Base-by-base conservation (phyloP, 2,113 vertebrate genomes). In the Vimba vimba region DNA sequence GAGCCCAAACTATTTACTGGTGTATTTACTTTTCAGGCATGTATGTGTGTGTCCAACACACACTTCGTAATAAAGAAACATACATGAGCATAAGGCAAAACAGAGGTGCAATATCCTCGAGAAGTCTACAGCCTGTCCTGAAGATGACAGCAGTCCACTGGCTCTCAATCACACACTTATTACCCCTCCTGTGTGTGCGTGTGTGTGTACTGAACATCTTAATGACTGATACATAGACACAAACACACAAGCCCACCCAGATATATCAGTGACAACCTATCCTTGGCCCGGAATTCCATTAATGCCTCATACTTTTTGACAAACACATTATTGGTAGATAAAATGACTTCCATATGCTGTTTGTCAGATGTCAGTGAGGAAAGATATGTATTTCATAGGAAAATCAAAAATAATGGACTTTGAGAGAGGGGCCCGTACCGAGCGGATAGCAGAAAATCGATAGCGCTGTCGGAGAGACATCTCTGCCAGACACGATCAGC, bases 381-480 rank as follows among this genome's bases (percentile, higher is more conserved):
- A 89, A 95, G 94, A 96, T 93, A 94, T 93, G 93, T 92, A 95
- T 96, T 96, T 96, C 95, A 96, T 91, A 94, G 93, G 91, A 95
- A 97, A 97, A 96, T 95, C 92, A 94, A 95, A 96, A 96, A 96
- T 94, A 95, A 96, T 95, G 94, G 95, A 96, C 93, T 92, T 91
- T 93, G 95, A 96, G 96, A 93, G 89, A 85, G 91, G 91, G 80
- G 82, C 89, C 87, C 90, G 88, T 89, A 92, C 85, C 85, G 92
- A 93, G 92, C 89, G 90, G 88, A 93, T 91, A 92, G 90, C 86
- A 88, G 91, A 94, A 93, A 95, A 95, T 96, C 96, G 94, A 95
- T 96, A 95, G 82, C 89, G 89, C 43, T 89, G 92, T 86, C 76
- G 88, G 89, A 47, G 57, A 88, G 91, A 86, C 90, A 93, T 94